Base-by-base conservation (phyloP, 92 coral and sea anemone genomes). In the Parazoanthus atlanticus region DNA sequence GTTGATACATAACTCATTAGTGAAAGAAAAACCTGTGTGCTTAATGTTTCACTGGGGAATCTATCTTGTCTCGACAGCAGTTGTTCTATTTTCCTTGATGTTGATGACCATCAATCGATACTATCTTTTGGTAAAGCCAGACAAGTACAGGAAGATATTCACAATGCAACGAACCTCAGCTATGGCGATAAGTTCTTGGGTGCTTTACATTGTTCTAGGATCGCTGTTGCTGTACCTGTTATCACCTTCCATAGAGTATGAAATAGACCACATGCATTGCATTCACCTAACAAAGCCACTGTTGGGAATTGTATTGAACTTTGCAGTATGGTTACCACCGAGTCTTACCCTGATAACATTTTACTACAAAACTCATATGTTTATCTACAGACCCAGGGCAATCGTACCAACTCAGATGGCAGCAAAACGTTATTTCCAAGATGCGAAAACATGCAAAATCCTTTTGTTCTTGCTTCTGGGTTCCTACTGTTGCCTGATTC, bases 331-430 rank as follows among this genome's bases (percentile, higher is more conserved):
- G 36, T 23, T 33, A 26, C 78, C 46, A 25, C 78, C 40, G 11
- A 33, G 78, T 33, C 21, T 74, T 33, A 19, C 11, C 23, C n/a
- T 74, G 26, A 5, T 30, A 5, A 12, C 30, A 17, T 74, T 74
- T 33, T 74, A 33, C 40, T 34, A 74, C 3, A 74, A 74, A 74
- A 32, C n/a, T 31, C 47, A 74, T 74, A 33, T 29, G 16, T 72
- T 32, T 72, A 31, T 74, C 46, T 74, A 74, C 78, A 74, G 33
- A 38, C 78, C 78, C 28, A 74, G 78, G 25, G 40, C 78, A 3
- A 38, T 32, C 40, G 16, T 74, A 31, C 78, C 78, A 5, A 33
- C 23, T 34, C 25, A 31, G 41, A 17, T 13, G 78, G 41, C 25
- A 2, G 10, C 78, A 34, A 23, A 8, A 33, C 13, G 41, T 30